Conservation (phyloP, 2,797 vertebrate genomes). For the Coregonus ussuriensis region DNA sequence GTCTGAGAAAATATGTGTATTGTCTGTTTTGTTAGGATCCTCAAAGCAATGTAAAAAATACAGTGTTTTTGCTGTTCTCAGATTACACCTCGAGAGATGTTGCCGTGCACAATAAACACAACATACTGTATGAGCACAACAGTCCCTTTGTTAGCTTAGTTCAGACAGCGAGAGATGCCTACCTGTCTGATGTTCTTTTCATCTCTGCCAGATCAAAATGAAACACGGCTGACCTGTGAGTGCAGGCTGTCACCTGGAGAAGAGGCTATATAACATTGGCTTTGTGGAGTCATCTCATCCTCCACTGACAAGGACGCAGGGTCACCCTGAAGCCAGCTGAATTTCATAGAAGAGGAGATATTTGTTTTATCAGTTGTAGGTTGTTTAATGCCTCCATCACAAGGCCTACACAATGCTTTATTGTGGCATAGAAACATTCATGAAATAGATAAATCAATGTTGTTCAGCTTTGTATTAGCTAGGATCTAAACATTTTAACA, state of each 20-base stretch:
- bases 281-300: neutral
- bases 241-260: neutral
- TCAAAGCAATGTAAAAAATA: no score
- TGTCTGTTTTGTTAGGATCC: no score
- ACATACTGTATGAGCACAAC: conserved; percentile 44
- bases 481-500: no score
- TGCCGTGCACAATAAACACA: conserved; percentile 25
- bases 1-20: no score
- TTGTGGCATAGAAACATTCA: no score
- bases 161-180: conserved; percentile 41
- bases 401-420: no score
- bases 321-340: neutral
- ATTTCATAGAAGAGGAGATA: neutral
- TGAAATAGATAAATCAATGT: no score
- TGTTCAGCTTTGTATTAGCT: no score
- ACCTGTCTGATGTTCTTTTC: conserved; percentile 49
- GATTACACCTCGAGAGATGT: neutral
- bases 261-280: neutral
- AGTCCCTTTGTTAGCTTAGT: conserved; percentile 51
- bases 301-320: neutral
- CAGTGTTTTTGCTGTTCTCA: neutral
- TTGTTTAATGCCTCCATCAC: neutral
- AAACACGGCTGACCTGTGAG: conserved; percentile 12
- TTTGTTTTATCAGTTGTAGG: neutral
- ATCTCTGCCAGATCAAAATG: conserved; percentile 40